Evolutionary conservation across 2,888 invertebrate species (phyloP).

Genomic region (Trissonchulus latispiculum): DNA sequence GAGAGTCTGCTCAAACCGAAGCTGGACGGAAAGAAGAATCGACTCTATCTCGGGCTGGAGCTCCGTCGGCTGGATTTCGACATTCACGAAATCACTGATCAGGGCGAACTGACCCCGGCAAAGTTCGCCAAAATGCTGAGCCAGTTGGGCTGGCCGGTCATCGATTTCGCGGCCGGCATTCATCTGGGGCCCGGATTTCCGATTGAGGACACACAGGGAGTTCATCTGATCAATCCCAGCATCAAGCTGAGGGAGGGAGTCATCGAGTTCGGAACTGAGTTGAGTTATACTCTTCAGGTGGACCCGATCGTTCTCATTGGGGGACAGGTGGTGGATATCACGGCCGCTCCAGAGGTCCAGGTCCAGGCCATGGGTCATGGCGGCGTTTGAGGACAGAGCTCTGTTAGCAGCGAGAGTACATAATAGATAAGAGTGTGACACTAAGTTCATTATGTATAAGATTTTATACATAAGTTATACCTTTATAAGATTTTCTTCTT

Average conservation of each 20-base stretch:
- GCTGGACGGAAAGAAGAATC: conserved; percentile 2
- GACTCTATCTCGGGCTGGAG: background rate
- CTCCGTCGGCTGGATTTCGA: background rate
- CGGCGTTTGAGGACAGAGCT: background rate
- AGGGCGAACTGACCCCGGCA: background rate
- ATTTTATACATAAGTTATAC: too few species aligned
- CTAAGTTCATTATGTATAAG: too few species aligned
- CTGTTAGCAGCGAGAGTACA: too few species aligned
- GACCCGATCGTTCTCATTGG: background rate
- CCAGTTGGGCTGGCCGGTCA: background rate
- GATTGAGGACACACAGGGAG: background rate
- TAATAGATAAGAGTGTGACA: too few species aligned
- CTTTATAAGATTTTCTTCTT: too few species aligned
- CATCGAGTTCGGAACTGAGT: background rate
- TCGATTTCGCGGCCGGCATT: background rate
- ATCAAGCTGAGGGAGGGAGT: background rate
- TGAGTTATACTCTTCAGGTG: conserved; percentile 1
- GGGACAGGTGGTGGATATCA: background rate
- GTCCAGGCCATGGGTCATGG: background rate
- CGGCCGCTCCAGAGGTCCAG: background rate
- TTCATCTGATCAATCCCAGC: conserved; percentile 6
- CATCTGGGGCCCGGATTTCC: background rate
- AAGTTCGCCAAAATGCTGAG: conserved; percentile 5
- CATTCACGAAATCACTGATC: background rate
- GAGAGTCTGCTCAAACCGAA: background rate